These are phyloP conservation scores for Drosophila tsacasi DNA, from an alignment of 1,140 invertebrate species.

Conservation along the genomic window DNA sequence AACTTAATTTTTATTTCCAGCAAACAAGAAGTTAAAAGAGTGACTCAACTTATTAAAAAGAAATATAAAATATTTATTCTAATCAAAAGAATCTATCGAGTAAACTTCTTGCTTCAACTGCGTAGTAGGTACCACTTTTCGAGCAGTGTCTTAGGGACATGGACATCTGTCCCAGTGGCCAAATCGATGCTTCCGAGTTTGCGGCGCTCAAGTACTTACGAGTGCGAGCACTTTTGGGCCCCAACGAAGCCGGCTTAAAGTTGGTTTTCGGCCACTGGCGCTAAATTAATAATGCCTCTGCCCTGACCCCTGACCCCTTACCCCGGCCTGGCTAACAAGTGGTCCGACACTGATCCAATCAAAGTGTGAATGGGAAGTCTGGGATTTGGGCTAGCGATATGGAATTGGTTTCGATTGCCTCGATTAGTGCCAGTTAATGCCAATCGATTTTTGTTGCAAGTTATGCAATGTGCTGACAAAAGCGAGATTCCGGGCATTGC, in stretches of 20 bases:
- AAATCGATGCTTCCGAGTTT: conserved; percentile 47
- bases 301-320: background rate
- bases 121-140: background rate
- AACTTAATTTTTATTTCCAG: background rate
- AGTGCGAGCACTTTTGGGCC: conserved; percentile 15
- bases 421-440: conserved; percentile 19
- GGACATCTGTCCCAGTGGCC: conserved; percentile 48
- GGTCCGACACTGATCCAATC: conserved; percentile 24
- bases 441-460: conserved; percentile 5
- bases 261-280: conserved; percentile 24
- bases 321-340: conserved; percentile 27
- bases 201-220: conserved; percentile 28
- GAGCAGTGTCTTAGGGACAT: background rate
- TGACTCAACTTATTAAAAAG: no score
- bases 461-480: conserved; percentile 1
- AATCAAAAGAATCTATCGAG: background rate
- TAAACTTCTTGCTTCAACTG: background rate
- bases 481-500: background rate
- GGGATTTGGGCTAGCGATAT: conserved; percentile 2
- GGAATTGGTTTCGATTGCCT: background rate
- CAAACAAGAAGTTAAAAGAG: background rate
- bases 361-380: conserved; percentile 5
- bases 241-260: conserved; percentile 14
- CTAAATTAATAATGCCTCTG: conserved; percentile 39
- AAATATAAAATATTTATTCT: background rate